Base-by-base conservation (phyloP, 2,113 vertebrate species). In the Psittacus erithacus region DNA sequence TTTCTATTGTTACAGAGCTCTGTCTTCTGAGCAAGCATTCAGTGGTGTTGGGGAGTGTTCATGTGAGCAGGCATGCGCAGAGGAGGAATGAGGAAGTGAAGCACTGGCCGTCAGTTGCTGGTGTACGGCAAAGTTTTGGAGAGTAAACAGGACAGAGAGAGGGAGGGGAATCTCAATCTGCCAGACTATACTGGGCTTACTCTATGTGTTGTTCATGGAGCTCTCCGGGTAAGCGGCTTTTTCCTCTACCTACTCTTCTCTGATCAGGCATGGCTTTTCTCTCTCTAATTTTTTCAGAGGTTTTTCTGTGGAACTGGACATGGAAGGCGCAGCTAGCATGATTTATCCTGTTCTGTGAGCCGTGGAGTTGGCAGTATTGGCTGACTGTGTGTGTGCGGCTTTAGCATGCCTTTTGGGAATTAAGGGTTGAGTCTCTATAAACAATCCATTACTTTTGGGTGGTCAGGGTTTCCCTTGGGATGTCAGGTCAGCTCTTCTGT, bases 31-130 rank as follows among this genome's bases (percentile, higher is more conserved):
- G 46, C 38, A 8, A 10, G 47, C 0, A 15, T 4, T 50, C 7
- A 8, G 12, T 0, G 0, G 43, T 8, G 50, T 2, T 22, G 79
- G 63, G 62, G 35, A 31, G 83, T 4, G 2, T 13, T 47, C 33
- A 0, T 8, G 19, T 2, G 7, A 57, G 5, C 47, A 6, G 52
- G 89, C 91, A 53, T 89, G 94, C 53, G 62, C 16, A 0, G 7
- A 3, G 12, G 14, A 44, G 82, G 87, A 93, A 96, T 77, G 92
- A 91, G 93, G 94, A 96, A 96, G 93, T 62, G 27, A 1, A 49
- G 76, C 38, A 0, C 53, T 88, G 10, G 22, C 49, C 3, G 12
- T 69, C 79, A 7, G 39, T 43, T 2, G 14, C 23, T 27, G 11
- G 38, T 77, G 75, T 38, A 38, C 82, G 13, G 85, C 4, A 1